Evolutionary conservation across 1,140 invertebrate species (phyloP).

Genomic region (Megalonaias nervosa): DNA sequence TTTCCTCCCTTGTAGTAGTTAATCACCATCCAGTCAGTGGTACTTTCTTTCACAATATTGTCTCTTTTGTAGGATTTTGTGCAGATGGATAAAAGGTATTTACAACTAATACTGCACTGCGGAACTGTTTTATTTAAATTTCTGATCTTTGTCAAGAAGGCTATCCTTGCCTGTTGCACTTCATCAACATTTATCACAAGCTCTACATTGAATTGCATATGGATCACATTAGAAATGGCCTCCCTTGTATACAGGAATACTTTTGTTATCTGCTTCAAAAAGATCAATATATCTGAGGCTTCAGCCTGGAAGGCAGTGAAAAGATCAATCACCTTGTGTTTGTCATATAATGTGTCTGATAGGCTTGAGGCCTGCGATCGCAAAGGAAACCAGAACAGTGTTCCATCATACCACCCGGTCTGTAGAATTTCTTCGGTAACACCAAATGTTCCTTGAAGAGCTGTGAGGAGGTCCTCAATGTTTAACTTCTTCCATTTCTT

Average conservation of each 20-base stretch:
- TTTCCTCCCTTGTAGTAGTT: conserved; percentile 16
- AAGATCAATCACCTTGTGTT: conserved; percentile 36
- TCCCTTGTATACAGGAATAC: not conserved
- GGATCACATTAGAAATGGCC: not conserved
- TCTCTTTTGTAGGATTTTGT: too few species aligned
- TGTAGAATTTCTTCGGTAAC: conserved; percentile 1
- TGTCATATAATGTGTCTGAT: conserved; percentile 27
- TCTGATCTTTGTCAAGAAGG: too few species aligned
- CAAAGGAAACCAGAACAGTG: not conserved
- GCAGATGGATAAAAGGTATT: too few species aligned
- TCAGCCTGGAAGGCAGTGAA: conserved; percentile 37
- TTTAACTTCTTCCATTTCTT: conserved; percentile 9
- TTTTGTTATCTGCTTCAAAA: conserved; percentile 37
- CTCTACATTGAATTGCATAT: not conserved
- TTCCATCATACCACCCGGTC: not conserved
- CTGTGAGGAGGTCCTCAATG: conserved; percentile 1
- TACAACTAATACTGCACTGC: too few species aligned
- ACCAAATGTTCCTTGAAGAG: conserved; percentile 26
- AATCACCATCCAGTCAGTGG: conserved; percentile 18
- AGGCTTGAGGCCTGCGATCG: conserved; percentile 12
- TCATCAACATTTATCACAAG: not conserved
- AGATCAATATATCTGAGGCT: conserved; percentile 34
- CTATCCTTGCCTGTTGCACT: too few species aligned
- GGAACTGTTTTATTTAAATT: too few species aligned
- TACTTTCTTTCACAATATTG: not conserved